Base-by-base conservation (phyloP, 2,888 invertebrate genomes). In the Dryomyza anilis region DNA sequence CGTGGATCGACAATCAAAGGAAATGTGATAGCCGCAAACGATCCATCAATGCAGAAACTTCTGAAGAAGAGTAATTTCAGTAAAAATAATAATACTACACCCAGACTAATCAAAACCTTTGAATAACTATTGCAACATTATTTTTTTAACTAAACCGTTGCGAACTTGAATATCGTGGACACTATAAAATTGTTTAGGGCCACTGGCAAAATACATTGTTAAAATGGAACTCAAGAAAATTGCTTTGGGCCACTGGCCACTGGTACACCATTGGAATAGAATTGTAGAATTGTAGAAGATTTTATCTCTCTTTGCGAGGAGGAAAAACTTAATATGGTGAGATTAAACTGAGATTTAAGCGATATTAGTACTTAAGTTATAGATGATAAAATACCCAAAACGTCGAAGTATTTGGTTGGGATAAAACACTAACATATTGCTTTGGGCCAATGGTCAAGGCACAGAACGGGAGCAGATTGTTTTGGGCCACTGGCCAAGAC, bases 281-380 rank as follows among this genome's bases (percentile, higher is more conserved):
- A 53, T 10, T 50, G 63, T 63, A 23, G 43, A 6, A 8, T 53
- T 25, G 10, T 63, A 6, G 48, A 66, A 5, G 25, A 66, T 55
- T 63, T 63, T 55, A 16, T 59, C 6, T 2, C 14, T 8, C 16
- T 63, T 1, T 63, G 66, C 63, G 63, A 58, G 19, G 59, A 61
- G 5, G 65, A 65, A 50, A 33, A 45, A 21, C 63, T 30, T 3
- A 50, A 27, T 7, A 8, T 10, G 59, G 53, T 8, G 64, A 64
- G 27, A 58, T 64, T 12, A 25, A 64, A 33, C n/a, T n/a, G n/a
- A n/a, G n/a, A n/a, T n/a, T n/a, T n/a, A n/a, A n/a, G n/a, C n/a
- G n/a, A n/a, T n/a, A n/a, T n/a, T n/a, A n/a, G n/a, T n/a, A n/a
- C n/a, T n/a, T n/a, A n/a, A n/a, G n/a, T n/a, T n/a, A n/a, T n/a